A percentile compares a stretch with the other conserved stretches of the same genome.
phyloP scores from a whole-genome alignment of 64 coral and sea anemone genomes.

The Montipora capricornis region DNA sequence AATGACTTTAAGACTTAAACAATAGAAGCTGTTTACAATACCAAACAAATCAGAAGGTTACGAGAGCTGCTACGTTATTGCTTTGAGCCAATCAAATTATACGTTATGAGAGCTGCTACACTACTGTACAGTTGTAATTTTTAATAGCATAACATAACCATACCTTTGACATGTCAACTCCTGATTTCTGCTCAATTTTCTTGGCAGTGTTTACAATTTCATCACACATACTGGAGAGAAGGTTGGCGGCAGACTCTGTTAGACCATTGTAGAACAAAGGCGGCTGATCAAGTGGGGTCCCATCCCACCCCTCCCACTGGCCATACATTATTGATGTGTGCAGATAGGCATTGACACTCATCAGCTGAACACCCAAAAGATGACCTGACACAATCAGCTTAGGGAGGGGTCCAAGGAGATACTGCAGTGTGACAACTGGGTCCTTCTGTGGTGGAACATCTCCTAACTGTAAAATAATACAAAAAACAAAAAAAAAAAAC shows the following conservation, averaged over 20 bases:
- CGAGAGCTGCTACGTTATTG: no score
- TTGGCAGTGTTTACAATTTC: constrained; percentile 60
- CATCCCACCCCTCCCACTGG: constrained; percentile 72
- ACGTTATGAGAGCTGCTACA: no score
- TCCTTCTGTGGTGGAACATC: constrained; percentile 37
- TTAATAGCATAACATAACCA: background rate
- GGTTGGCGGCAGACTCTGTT: constrained; percentile 46
- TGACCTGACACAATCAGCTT: constrained; percentile 36
- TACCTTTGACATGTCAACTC: background rate
- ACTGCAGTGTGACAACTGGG: constrained; percentile 35
- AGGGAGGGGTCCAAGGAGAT: constrained; percentile 33
- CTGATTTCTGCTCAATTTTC: constrained; percentile 24
- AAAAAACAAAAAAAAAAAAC: background rate
- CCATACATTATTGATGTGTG: constrained; percentile 60
- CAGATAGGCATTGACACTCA: constrained; percentile 62
- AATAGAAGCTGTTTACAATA: no score
- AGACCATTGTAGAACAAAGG: constrained; percentile 72
- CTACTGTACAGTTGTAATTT: no score
- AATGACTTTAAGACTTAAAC: no score
- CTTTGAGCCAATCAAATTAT: no score
- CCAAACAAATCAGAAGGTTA: no score
- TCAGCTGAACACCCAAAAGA: constrained; percentile 55
- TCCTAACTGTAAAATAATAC: constrained; percentile 3
- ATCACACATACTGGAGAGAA: constrained; percentile 16
- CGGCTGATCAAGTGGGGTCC: constrained; percentile 55